Percentiles rank a stretch among this genome's conserved stretches.
phyloP scores from a whole-genome alignment of 2,888 invertebrate genomes.

The Escarpia spicata region DNA sequence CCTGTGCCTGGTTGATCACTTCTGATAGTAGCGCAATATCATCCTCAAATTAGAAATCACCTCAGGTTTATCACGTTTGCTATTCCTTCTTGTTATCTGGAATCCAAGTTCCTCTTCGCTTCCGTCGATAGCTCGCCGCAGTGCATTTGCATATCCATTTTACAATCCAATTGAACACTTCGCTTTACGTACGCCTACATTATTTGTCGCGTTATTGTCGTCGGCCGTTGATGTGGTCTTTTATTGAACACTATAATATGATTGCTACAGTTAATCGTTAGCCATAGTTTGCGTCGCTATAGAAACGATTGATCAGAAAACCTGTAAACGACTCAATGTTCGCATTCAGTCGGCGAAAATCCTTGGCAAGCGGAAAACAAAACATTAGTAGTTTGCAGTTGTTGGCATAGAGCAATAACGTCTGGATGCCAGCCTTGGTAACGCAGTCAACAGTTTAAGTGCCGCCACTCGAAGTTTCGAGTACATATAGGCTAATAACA shows the following conservation, averaged over 20 bases:
- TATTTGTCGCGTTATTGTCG: neutral
- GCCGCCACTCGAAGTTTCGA: neutral
- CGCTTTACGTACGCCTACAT: neutral
- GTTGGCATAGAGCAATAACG: neutral
- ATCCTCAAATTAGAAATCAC: no score
- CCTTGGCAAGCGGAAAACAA: neutral
- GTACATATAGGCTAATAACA: neutral
- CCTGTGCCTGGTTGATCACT: no score
- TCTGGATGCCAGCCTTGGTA: neutral
- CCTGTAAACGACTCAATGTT: neutral
- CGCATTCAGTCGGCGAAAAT: neutral
- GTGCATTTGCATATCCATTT: neutral
- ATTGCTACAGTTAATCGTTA: neutral
- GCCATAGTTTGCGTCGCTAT: neutral
- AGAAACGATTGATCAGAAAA: slow-evolving; percentile 9
- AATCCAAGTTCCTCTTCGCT: no score
- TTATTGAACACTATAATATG: slow-evolving; percentile 1
- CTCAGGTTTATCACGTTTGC: no score
- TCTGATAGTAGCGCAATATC: no score
- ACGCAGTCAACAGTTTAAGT: neutral
- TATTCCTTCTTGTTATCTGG: no score
- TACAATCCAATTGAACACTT: neutral
- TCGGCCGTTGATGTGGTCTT: neutral
- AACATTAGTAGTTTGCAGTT: neutral
- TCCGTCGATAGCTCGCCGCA: no score